Base-by-base conservation (phyloP, 2,888 invertebrate genomes). In the Podabrus alpinus region DNA sequence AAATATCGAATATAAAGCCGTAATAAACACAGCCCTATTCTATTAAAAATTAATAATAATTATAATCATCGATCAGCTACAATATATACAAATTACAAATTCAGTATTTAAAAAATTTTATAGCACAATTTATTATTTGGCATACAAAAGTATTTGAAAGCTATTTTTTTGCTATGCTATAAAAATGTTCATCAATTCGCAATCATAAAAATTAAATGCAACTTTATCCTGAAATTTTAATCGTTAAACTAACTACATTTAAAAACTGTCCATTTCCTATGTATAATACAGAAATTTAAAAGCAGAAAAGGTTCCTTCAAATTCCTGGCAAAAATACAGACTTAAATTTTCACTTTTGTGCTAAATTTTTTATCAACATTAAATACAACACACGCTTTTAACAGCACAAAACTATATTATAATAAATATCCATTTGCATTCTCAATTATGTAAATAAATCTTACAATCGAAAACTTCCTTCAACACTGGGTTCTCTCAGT, bases 51-150 rank as follows among this genome's bases (percentile, higher is more conserved):
- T 17, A 72, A 59, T 25, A 19, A 19, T 19, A 21, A 66, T 17
- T 3, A 29, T 29, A 29, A 29, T 29, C 29, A 29, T 67, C 67
- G 76, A 69, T 45, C 15, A 66, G 61, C 73, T 73, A 73, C 60
- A 29, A 60, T 73, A 82, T 83, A 77, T 83, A 83, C 82, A 82
- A 79, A 77, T 78, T 77, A 78, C 77, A 75, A 78, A 71, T 67
- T 81, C 75, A 29, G 16, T 62, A 78, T 80, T 83, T 81, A 82
- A 82, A 83, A 83, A 82, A 81, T 78, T 81, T 78, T 83, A 84
- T 82, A 84, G 83, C 84, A 84, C 84, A 80, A 77, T 79, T 82
- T 82, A 81, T 82, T 83, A 84, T 85, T 85, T 85, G 85, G 85
- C 85, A 85, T 85, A 85, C 80, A 85, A 85, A 85, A 85, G 83